Conservation (phyloP, 2,888 invertebrate genomes). For the Caenorhabditis sinica region DNA sequence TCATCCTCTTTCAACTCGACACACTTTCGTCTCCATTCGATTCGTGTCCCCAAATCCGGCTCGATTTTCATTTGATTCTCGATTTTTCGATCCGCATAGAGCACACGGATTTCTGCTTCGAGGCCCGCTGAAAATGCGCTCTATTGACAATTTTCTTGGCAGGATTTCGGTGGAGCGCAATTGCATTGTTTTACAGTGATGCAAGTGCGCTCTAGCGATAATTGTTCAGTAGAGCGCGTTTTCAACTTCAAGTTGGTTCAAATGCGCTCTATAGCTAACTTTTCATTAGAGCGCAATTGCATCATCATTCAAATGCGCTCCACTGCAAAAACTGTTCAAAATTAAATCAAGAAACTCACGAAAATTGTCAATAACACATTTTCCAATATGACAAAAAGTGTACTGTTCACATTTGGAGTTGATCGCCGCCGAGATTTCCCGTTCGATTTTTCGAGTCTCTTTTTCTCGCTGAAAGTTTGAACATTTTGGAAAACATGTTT, state of each 20-base stretch:
- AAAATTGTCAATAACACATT: slow-evolving; percentile 39
- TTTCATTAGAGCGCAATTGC: no score
- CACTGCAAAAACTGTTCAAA: neutral
- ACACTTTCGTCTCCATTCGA: slow-evolving; percentile 67
- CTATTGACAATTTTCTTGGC: no score
- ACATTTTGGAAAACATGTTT: neutral
- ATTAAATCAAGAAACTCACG: slow-evolving; percentile 39
- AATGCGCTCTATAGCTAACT: no score
- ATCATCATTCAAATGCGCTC: no score
- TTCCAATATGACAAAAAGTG: slow-evolving; percentile 69
- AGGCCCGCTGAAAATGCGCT: slow-evolving; percentile 62
- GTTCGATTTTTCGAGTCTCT: slow-evolving; percentile 62
- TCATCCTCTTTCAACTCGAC: slow-evolving; percentile 63
- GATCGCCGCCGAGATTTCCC: slow-evolving; percentile 66
- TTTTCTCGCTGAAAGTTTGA: slow-evolving; percentile 63
- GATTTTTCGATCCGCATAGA: slow-evolving; percentile 67
- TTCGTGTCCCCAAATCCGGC: slow-evolving; percentile 55
- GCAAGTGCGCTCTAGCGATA: slow-evolving; percentile 6
- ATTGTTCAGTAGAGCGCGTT: no score
- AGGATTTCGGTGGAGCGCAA: no score
- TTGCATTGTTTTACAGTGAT: no score
- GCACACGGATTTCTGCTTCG: slow-evolving; percentile 35
- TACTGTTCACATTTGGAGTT: slow-evolving; percentile 68
- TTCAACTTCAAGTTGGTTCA: no score
- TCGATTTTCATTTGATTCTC: slow-evolving; percentile 65